Conservation (phyloP, 2,113 vertebrate species). For the Bos indicus region DNA sequence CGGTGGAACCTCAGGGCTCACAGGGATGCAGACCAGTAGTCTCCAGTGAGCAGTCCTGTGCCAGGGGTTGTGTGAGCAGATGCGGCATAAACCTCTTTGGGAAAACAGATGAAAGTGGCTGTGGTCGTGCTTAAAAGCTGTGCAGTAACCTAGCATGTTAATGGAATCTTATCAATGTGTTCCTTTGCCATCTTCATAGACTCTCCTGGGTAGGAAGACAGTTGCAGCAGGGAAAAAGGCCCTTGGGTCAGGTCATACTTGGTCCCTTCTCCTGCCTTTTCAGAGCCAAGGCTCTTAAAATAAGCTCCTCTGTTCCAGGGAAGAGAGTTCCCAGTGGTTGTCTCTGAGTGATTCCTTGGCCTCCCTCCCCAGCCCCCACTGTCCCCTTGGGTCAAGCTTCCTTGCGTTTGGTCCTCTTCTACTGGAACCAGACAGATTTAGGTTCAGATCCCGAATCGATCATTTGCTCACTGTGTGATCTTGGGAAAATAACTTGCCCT, state of each 20-base stretch:
- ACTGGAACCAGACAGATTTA: neutral
- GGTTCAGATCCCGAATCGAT: neutral
- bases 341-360: neutral
- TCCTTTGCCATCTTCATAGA: neutral
- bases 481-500: neutral
- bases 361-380: neutral
- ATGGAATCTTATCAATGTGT: constrained; percentile 63
- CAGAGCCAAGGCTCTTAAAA: neutral
- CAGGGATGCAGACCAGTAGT: fast-evolving
- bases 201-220: neutral
- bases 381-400: neutral
- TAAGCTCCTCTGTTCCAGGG: neutral
- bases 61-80: neutral
- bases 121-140: constrained; percentile 54
- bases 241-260: too few species aligned
- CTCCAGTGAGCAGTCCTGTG: neutral
- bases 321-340: neutral
- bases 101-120: constrained; percentile 61
- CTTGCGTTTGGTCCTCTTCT: neutral
- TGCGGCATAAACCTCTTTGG: constrained; percentile 58
- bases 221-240: neutral
- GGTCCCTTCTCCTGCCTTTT: neutral
- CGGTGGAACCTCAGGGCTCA: neutral
- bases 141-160: constrained; percentile 42
- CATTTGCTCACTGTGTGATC: neutral